Evolutionary conservation across 2,888 invertebrate genomes (phyloP), one percentile per base, ranked within the genome.

Genomic region (Acanthopleura granulata): DNA sequence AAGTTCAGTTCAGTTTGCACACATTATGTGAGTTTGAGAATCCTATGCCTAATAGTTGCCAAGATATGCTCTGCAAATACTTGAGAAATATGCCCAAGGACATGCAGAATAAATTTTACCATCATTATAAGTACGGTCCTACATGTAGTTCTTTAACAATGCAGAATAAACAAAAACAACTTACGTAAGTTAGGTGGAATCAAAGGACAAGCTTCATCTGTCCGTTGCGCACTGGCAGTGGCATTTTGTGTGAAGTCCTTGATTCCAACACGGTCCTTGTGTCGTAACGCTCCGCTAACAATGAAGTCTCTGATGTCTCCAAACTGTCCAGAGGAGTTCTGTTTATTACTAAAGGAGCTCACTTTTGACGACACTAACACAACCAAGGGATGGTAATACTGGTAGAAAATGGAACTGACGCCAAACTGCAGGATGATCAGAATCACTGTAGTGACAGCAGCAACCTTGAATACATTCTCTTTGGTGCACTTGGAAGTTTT

Each of bases 131-230:
- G n/a, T n/a, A n/a, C n/a, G n/a, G n/a, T n/a, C n/a, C n/a, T n/a
- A 40, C 40, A 3, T 40, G 9, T 40, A 40, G 40, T 40, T 6
- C 40, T 9, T 6, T 3, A 6, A 40, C 9, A 40, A 40, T 40
- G 4, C 3, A 40, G 40, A 40, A 40, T 40, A 40, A 9, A 22
- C 69, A 57, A 49, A 14, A 22, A 0, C 18, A n/a, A 78, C 81
- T 79, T 75, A 81, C 81, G 50, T 71, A 81, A 62, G 62, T 61
- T 49, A 51, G 81, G 80, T 0, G 81, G 78, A 29, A 80, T 77
- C 25, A 78, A 49, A 9, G 80, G 78, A 61, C 81, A 81, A 57
- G 57, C 57, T 12, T 57, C 40, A 9, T 40, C 40, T 40, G 3
- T 40, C 40, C 40, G 3, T 40, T 3, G 40, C 9, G 9, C 3